Evolutionary conservation across 2,797 vertebrate genomes (phyloP), one percentile per base, ranked within the genome.

Genomic region (Steatocranus sp.): DNA sequence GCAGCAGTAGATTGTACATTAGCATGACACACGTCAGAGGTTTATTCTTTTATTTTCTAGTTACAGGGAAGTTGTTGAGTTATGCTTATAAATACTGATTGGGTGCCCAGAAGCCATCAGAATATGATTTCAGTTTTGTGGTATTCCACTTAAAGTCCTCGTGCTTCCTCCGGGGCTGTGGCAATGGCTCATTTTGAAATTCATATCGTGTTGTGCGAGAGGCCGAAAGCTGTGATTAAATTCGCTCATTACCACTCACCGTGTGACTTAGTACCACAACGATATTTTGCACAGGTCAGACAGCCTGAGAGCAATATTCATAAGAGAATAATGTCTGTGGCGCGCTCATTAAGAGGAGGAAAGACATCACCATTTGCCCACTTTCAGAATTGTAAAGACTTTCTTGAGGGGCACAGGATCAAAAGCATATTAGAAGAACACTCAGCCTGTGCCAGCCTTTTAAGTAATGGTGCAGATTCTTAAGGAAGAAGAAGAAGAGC

Each of bases 141-240:
- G 36, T 56, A 61, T 84, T 85, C 48, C 77, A 81, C 79, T 80
- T 56, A 23, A 41, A 87, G 46, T 76, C 50, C 36, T 81, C 56
- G 5, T 53, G 8, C 78, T 34, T 79, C 27, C 80, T 87, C 30
- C 11, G 25, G 85, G 78, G 75, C 78, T 70, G 5, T 4, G 43
- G 61, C 56, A 80, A 61, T 3, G 8, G 79, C 70, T 84, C 77
- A 58, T 87, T 91, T 89, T 82, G 83, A 85, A 82, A 90, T 83
- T 51, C 79, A 41, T 50, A 79, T 91, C 87, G 81, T 87, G 84
- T 85, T 90, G 83, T 74, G 78, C 51, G 36, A 84, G 85, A 90
- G 79, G 88, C 91, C 77, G 54, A 87, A 89, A 88, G 89, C 85
- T 87, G 87, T 85, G 85, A 92, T 93, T 94, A 93, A 93, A 92